A percentile compares a stretch with the other conserved stretches of the same genome.
Conservation (phyloP, 1,140 invertebrate species). For the Lepidotrigona ventralis region DNA sequence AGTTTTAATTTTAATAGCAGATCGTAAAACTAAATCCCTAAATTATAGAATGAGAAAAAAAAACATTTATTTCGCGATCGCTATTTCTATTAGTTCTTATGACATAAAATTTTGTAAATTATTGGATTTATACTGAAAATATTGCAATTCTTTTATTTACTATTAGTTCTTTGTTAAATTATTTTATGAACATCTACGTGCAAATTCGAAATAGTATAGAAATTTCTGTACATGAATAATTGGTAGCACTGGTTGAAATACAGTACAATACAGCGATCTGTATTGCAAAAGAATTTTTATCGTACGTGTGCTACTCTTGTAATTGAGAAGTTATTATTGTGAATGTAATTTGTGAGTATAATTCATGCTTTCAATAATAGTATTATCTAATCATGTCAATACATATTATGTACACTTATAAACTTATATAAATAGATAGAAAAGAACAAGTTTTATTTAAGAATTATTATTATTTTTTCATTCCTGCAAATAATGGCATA, state of each 20-base stretch:
- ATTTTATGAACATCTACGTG: neutral
- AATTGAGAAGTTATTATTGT: slow-evolving; percentile 31
- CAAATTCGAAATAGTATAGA: neutral
- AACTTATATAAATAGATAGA: neutral
- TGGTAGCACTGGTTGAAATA: slow-evolving; percentile 19
- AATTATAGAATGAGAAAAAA: neutral
- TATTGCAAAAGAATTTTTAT: slow-evolving; percentile 30
- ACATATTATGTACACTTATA: neutral
- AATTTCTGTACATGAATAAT: slow-evolving; percentile 1
- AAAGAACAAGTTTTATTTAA: neutral
- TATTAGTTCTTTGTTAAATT: neutral
- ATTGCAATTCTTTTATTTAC: neutral
- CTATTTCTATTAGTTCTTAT: neutral
- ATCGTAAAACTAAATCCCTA: neutral
- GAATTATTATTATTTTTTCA: neutral
- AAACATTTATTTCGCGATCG: neutral
- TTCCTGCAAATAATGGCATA: neutral
- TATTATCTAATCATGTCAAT: slow-evolving; percentile 4
- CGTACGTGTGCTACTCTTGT: slow-evolving; percentile 19
- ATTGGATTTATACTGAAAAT: neutral
- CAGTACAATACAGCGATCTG: neutral
- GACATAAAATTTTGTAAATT: neutral
- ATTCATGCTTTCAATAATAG: slow-evolving; percentile 8
- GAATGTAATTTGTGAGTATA: slow-evolving; percentile 44
- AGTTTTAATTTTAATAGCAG: neutral